Evolutionary conservation across 1,140 invertebrate genomes (phyloP).

Genomic region (Bombus affinis): DNA sequence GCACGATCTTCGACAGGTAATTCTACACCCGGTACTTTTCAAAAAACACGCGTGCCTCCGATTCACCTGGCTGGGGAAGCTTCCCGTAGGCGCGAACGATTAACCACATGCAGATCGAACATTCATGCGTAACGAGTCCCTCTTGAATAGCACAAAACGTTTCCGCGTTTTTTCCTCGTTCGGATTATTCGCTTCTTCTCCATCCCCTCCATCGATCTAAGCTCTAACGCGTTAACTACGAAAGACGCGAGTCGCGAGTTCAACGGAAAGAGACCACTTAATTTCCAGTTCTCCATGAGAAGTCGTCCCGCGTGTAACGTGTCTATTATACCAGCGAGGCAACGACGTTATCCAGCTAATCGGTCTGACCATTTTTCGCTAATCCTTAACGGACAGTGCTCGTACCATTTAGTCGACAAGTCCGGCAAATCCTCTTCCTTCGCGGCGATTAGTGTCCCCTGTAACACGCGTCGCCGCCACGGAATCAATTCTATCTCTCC

Average conservation of each 20-base stretch:
- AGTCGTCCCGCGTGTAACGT: slow-evolving; percentile 37
- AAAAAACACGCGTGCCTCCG: not conserved
- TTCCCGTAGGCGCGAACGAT: not conserved
- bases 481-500: slow-evolving; percentile 65
- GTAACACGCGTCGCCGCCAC: slow-evolving; percentile 11
- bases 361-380: slow-evolving; percentile 56
- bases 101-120: not conserved
- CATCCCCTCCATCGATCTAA: not conserved
- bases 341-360: slow-evolving; percentile 56
- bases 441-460: slow-evolving; percentile 60
- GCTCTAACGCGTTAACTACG: no score
- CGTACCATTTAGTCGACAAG: slow-evolving; percentile 56
- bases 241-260: not conserved
- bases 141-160: not conserved
- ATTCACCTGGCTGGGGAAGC: not conserved
- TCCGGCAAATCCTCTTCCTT: slow-evolving; percentile 57
- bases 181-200: not conserved
- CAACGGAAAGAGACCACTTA: not conserved
- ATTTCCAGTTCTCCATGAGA: slow-evolving; percentile 2
- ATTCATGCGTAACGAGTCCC: not conserved
- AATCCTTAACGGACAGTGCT: slow-evolving; percentile 54
- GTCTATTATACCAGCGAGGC: slow-evolving; percentile 36
- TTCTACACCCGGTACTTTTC: not conserved
- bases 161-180: not conserved
- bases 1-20: not conserved